Percentiles rank a stretch among this genome's conserved stretches.
Evolutionary conservation across 2,888 invertebrate species (phyloP).

Genomic region (Xestobium rufovillosum): DNA sequence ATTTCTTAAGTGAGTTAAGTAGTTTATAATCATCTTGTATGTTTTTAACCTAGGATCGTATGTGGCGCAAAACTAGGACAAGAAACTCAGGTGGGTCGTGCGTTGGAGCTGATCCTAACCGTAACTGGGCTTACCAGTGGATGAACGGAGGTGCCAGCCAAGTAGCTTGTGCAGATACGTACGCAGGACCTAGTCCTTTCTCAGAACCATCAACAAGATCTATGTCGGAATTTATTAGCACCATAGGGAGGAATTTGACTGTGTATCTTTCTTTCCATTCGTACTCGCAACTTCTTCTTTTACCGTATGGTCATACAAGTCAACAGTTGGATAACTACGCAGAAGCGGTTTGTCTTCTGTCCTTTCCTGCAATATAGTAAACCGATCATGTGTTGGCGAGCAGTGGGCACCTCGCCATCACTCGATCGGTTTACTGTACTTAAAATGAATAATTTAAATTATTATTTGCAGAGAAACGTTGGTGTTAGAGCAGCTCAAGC

Average conservation of each 20-base stretch:
- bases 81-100: conserved; percentile 44
- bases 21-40: too few species aligned
- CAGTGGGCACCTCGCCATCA: too few species aligned
- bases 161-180: conserved; percentile 32
- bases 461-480: conserved; percentile 35
- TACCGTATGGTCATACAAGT: conserved; percentile 58
- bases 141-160: conserved; percentile 45
- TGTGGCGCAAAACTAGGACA: conserved; percentile 64
- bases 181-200: conserved; percentile 55
- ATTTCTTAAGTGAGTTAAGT: too few species aligned
- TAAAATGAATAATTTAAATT: too few species aligned
- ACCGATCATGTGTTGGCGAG: too few species aligned
- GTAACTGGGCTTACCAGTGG: conserved; percentile 70
- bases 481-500: conserved; percentile 34
- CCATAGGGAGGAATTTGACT: conserved; percentile 46
- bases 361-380: too few species aligned
- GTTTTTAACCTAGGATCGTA: conserved; percentile 53
- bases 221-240: conserved; percentile 47
- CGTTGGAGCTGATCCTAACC: conserved; percentile 66
- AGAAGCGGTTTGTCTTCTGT: conserved; percentile 50
- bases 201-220: conserved; percentile 59
- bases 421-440: too few species aligned
- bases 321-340: conserved; percentile 49
- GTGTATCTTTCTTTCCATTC: conserved; percentile 65
- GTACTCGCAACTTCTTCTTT: conserved; percentile 56